Conservation (phyloP, 2,888 invertebrate species). For the Mactromeris polynyma region DNA sequence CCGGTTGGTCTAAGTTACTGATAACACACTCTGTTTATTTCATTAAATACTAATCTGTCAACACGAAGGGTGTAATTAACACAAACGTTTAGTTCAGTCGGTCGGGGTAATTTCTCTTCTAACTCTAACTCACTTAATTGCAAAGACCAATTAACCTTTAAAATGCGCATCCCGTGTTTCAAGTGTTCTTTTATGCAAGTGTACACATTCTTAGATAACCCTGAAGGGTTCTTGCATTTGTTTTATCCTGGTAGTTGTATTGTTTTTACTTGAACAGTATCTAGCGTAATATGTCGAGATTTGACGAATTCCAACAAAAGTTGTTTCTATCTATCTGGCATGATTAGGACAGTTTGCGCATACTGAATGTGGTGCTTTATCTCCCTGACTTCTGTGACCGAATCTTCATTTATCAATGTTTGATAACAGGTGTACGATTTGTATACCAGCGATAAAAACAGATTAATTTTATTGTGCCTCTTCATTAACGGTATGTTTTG, state of each 20-base stretch:
- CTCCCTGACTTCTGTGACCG: not conserved
- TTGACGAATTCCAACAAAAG: not conserved
- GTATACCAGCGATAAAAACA: not conserved
- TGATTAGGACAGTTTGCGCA: not conserved
- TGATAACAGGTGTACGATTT: not conserved
- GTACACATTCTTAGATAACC: not conserved
- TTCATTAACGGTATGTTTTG: not conserved
- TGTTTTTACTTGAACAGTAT: not conserved
- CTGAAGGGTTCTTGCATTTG: not conserved
- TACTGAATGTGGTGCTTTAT: not conserved
- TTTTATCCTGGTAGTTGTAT: not conserved
- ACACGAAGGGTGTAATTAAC: not conserved
- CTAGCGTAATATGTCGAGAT: not conserved
- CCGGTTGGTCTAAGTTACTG: not conserved
- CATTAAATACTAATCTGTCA: not conserved
- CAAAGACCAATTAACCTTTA: not conserved
- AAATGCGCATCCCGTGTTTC: not conserved
- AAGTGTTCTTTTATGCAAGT: not conserved
- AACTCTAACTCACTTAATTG: not conserved
- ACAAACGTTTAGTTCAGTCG: not conserved
- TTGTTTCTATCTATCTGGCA: not conserved
- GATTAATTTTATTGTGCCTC: not conserved
- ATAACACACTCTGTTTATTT: conserved; percentile 1
- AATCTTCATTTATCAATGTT: not conserved
- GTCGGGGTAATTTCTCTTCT: not conserved